Evolutionary conservation across 2,888 invertebrate genomes (phyloP), one percentile per base, ranked within the genome.

Genomic region (Argynnis bischoffii): DNA sequence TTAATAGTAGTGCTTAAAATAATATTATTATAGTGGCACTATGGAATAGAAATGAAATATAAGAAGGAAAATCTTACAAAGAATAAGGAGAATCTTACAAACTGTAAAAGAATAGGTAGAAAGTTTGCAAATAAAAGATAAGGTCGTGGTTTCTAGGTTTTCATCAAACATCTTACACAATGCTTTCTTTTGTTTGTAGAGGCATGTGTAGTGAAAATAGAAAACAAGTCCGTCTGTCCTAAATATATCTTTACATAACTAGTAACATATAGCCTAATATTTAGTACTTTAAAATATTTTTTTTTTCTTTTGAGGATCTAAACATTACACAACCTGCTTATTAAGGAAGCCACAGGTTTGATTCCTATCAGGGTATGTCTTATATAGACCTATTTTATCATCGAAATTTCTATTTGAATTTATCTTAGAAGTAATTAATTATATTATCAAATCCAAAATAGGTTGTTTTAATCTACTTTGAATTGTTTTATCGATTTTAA

Each of bases 61-160:
- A 54, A 26, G 13, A 41, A 16, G 6, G 8, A 46, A 55, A 46
- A 46, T 46, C 53, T 51, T 21, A 21, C 6, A 54, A 53, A 41
- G n/a, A n/a, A n/a, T n/a, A 41, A 16, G 6, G 8, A 46, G 35
- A 46, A 46, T 46, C 53, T 51, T 21, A 21, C 6, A 54, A 53
- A 41, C 53, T 53, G 14, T 54, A 13, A 63, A 53, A 54, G 35
- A 31, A 41, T 16, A 46, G 26, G 41, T 46, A 51, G 16, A 56
- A 65, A 16, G 8, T 14, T 46, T 55, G 21, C 56, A 18, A 18
- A 63, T 66, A 64, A 63, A 67, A 64, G 46, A 70, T 67, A 64
- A 67, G 55, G 53, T 59, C 26, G 55, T 35, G 47, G 51, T 63
- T 66, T 63, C 63, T 48, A 35, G 50, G 57, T 41, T 56, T 55